phyloP scores from a whole-genome alignment of 2,113 vertebrate genomes.

The Perca flavescens region DNA sequence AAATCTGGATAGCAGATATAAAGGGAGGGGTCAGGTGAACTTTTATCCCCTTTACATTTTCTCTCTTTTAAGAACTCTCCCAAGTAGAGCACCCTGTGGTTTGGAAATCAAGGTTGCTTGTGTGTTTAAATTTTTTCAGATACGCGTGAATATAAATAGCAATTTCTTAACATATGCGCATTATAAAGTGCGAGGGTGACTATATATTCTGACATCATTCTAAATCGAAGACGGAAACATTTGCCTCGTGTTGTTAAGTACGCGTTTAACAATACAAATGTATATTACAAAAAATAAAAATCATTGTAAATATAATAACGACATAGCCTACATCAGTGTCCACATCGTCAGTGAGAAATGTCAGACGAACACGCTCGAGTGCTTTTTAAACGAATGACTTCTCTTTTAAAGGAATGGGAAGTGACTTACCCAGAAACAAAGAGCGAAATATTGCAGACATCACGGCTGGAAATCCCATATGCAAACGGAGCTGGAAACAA shows the following conservation, averaged over 20 bases:
- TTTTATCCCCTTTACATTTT: constrained; percentile 56
- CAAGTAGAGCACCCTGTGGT: neutral
- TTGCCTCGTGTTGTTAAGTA: constrained; percentile 21
- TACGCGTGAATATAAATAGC: neutral
- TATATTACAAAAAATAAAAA: neutral
- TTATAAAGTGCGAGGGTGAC: neutral
- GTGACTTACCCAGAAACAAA: constrained; percentile 86
- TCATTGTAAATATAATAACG: neutral
- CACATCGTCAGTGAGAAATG: constrained; percentile 14
- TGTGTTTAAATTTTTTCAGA: constrained; percentile 2
- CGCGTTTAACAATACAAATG: constrained; percentile 5
- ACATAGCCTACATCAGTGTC: neutral
- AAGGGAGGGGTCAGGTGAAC: constrained; percentile 75
- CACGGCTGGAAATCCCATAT: constrained; percentile 82
- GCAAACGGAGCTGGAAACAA: constrained; percentile 76
- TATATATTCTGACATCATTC: constrained; percentile 73
- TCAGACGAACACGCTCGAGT: constrained; percentile 10
- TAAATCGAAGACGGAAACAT: constrained; percentile 9
- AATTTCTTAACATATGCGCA: neutral
- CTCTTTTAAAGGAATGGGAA: constrained; percentile 43
- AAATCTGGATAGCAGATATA: constrained; percentile 35
- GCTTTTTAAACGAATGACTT: constrained; percentile 13
- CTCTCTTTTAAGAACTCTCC: neutral
- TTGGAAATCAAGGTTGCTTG: constrained; percentile 5
- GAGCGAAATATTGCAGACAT: constrained; percentile 83